A percentile compares a stretch with the other conserved stretches of the same genome.
Evolutionary conservation across 2,888 invertebrate genomes (phyloP).

Genomic region (Cistogaster globosa): DNA sequence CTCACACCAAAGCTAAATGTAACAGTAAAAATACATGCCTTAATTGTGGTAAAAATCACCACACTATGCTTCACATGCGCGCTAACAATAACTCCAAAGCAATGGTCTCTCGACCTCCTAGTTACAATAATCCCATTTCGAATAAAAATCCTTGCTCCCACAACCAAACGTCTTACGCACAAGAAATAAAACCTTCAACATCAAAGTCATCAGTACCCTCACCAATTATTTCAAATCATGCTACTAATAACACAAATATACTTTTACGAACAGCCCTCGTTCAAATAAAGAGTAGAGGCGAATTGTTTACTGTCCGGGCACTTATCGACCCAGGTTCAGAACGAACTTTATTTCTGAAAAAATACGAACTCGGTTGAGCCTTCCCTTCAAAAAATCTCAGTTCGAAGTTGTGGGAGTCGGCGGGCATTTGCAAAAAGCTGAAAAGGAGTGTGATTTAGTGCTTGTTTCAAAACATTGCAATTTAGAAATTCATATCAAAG

Average conservation of each 20-base stretch:
- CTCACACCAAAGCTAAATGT: constrained; percentile 6
- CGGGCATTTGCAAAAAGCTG: constrained; percentile 11
- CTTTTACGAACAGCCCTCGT: too few species aligned
- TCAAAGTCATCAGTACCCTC: too few species aligned
- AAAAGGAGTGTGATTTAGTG: constrained; percentile 22
- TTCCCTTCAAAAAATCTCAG: not conserved
- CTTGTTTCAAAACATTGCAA: not conserved
- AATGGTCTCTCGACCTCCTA: too few species aligned
- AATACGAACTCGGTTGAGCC: too few species aligned
- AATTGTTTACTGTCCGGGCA: too few species aligned
- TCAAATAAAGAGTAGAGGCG: too few species aligned
- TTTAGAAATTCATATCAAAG: not conserved
- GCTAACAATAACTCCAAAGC: not conserved
- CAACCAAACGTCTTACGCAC: too few species aligned
- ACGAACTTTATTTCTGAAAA: too few species aligned
- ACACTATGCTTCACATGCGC: not conserved
- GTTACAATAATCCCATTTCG: not conserved
- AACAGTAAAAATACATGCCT: constrained; percentile 21
- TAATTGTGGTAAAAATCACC: constrained; percentile 1
- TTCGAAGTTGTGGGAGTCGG: constrained; percentile 36
- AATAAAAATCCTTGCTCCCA: constrained; percentile 11
- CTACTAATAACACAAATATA: too few species aligned
- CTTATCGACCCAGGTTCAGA: too few species aligned
- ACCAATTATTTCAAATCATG: too few species aligned
- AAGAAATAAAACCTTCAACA: too few species aligned